Evolutionary conservation across 1,140 invertebrate genomes (phyloP).

Genomic region (Ceratina australensis): DNA sequence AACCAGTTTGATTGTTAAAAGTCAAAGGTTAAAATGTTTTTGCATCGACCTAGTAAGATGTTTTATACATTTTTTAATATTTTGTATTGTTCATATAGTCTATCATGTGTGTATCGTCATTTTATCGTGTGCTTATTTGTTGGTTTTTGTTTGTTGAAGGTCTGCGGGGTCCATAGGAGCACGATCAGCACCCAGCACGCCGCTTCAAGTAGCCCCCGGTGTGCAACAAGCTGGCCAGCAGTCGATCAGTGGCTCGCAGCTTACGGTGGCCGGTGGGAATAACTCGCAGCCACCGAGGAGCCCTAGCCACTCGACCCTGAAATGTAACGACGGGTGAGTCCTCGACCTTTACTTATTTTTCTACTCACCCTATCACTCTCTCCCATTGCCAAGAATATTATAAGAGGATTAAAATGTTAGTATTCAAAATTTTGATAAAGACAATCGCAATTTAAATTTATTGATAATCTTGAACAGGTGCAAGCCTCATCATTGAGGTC

Average conservation of each 20-base stretch:
- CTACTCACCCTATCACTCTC: background rate
- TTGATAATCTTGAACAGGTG: too few species aligned
- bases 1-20: too few species aligned
- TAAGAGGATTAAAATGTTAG: too few species aligned
- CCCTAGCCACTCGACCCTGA: constrained; percentile 71
- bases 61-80: too few species aligned
- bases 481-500: too few species aligned
- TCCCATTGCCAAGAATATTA: background rate
- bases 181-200: constrained; percentile 75
- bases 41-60: too few species aligned
- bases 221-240: constrained; percentile 64
- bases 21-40: too few species aligned
- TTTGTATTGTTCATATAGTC: too few species aligned
- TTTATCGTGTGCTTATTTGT: background rate
- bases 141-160: constrained; percentile 54
- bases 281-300: constrained; percentile 71
- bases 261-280: constrained; percentile 63
- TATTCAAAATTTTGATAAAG: too few species aligned
- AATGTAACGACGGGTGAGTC: constrained; percentile 73
- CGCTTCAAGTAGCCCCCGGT: constrained; percentile 70
- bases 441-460: too few species aligned
- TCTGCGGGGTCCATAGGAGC: constrained; percentile 77
- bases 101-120: too few species aligned
- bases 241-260: constrained; percentile 66
- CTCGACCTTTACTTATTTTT: background rate